Base-by-base conservation (phyloP, 2,888 invertebrate genomes). In the Trilocha varians region DNA sequence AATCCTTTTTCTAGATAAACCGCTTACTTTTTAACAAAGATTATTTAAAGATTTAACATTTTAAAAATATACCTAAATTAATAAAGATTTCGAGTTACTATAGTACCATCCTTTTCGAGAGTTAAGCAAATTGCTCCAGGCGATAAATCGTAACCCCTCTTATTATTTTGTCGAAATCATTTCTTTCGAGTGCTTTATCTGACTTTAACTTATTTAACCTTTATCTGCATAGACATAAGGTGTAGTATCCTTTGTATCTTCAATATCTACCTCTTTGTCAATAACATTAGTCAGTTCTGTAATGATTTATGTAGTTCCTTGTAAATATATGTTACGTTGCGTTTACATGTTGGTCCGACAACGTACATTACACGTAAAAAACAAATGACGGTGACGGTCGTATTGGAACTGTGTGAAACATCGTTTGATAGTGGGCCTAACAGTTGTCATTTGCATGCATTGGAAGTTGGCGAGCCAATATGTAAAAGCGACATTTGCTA, bases 151-250 rank as follows among this genome's bases (percentile, higher is more conserved):
- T 40, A 39, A 41, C 39, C 25, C 54, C 51, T 44, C 46, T 56
- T 58, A 59, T 59, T 55, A 56, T 59, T 57, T 49, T 45, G 44
- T 46, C 40, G 41, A 47, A 52, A 48, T 55, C 49, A 53, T 57
- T 56, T 51, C 49, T 47, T 45, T 38, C 35, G 42, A 49, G 42
- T 46, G 39, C 32, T 16, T 45, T 51, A 46, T 39, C 9, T 25
- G 39, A 25, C 16, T 39, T 38, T 42, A 38, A 25, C 6, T 25
- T 3, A 6, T 25, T 25, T 25, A 11, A 36, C 16, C 18, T 39
- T n/a, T 39, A 44, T 36, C 13, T 32, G 32, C 15, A 16, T 32
- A 9, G 25, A 25, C 2, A 25, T 25, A 25, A 6, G 5, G 25
- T 11, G 25, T 3, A 25, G 6, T 9, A 9, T 25, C 25, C 25